A percentile compares a stretch with the other conserved stretches of the same genome.
These are phyloP conservation scores for Turdus rufiventris DNA, from an alignment of 2,113 vertebrate species.

Conservation along the genomic window DNA sequence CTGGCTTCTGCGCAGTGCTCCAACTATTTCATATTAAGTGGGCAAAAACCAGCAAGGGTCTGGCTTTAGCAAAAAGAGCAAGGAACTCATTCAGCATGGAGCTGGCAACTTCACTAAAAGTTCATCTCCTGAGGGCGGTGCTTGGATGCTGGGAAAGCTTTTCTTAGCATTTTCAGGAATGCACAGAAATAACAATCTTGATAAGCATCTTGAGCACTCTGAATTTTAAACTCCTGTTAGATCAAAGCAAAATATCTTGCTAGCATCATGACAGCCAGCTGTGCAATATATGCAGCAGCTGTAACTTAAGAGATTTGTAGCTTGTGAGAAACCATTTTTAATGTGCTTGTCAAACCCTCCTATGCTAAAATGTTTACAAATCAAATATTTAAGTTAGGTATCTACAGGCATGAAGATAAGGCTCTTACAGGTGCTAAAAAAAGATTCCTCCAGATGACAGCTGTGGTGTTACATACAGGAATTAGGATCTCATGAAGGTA, in stretches of 20 bases:
- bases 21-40: slow-evolving; percentile 62
- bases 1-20: slow-evolving; percentile 37
- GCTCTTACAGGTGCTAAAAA: not conserved
- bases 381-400: not conserved
- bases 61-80: not conserved
- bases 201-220: not conserved
- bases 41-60: slow-evolving; percentile 1
- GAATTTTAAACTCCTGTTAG: not conserved
- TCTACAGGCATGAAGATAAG: not conserved
- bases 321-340: not conserved
- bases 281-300: not conserved
- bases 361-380: not conserved
- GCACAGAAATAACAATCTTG: not conserved
- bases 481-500: not conserved
- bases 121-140: not conserved
- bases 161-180: not conserved
- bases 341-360: not conserved
- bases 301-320: not conserved
- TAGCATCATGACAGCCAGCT: not conserved
- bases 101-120: not conserved
- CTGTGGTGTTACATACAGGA: not conserved
- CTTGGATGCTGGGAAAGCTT: not conserved
- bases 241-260: slow-evolving; percentile 1
- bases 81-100: not conserved
- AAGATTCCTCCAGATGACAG: not conserved